phyloP scores from a whole-genome alignment of 2,113 vertebrate species.

The Brienomyrus longianalis region DNA sequence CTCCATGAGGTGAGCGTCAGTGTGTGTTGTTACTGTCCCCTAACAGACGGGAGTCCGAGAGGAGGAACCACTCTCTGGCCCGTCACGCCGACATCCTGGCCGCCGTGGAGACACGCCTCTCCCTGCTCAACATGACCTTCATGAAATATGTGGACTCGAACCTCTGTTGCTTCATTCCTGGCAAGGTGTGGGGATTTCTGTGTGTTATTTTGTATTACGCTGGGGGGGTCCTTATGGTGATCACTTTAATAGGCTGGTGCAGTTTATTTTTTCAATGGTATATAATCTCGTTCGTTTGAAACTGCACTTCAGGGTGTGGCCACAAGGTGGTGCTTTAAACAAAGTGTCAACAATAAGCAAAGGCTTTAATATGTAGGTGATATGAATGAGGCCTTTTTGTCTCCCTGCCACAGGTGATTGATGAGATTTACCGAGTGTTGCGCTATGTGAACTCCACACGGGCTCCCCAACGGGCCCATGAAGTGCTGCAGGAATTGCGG shows the following conservation, averaged over 20 bases:
- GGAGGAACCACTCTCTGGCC: conserved; percentile 92
- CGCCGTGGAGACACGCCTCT: conserved; percentile 91
- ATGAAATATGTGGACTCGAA: conserved; percentile 99
- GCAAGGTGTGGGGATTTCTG: conserved; percentile 69
- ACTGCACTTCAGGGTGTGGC: not conserved
- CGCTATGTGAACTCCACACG: conserved; percentile 96
- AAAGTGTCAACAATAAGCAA: not conserved
- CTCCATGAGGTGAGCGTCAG: not conserved
- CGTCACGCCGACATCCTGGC: conserved; percentile 96
- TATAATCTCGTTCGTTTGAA: not conserved
- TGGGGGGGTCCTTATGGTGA: not conserved
- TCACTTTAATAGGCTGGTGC: not conserved
- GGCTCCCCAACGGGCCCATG: conserved; percentile 93
- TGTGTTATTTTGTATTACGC: not conserved
- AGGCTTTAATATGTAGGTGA: not conserved
- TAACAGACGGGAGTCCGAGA: conserved; percentile 85
- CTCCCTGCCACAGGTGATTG: conserved; percentile 77
- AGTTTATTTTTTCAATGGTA: not conserved
- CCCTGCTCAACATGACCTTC: conserved; percentile 97
- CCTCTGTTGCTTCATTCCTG: conserved; percentile 98
- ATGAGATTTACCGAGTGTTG: conserved; percentile 96
- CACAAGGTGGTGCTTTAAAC: conserved; percentile 14
- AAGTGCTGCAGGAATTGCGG: conserved; percentile 92
- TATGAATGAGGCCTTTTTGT: not conserved
- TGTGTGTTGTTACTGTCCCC: not conserved